Evolutionary conservation across 2,113 vertebrate species (phyloP), one percentile per base, ranked within the genome.

Genomic region (Scomber colias): DNA sequence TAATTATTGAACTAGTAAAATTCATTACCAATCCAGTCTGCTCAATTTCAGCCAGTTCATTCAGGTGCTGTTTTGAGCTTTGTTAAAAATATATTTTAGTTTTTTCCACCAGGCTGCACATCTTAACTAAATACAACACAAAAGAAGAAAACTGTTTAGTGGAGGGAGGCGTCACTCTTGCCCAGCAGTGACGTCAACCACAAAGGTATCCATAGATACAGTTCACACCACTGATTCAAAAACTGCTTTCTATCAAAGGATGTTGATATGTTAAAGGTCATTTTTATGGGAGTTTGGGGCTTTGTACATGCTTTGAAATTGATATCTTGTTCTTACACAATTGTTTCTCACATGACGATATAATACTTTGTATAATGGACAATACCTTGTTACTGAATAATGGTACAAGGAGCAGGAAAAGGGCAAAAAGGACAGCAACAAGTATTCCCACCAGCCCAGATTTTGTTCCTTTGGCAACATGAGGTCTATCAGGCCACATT

Each of bases 151-250:
- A 2, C 8, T 6, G 27, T 55, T 77, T 27, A 50, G 14, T 6
- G 12, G 35, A 40, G 6, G 35, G 35, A 40, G 21, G 45, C 45
- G 53, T 46, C 19, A 16, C 27, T 48, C 57, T 63, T 70, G 51
- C 70, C 46, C 19, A 15, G 55, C 71, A 63, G 57, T 63, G 35
- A 40, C 35, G 35, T 40, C 35, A 40, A 56, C 66, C 45, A 59
- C 12, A 17, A 60, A 27, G 67, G 59, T 76, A 27, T 71, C 80
- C 35, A 71, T 77, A 54, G 51, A 71, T 54, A 71, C 66, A 59
- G 60, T 5, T 59, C 45, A 57, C 35, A 59, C 3, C 27, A 54
- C 35, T 54, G 14, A 48, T 51, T 44, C 57, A 75, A 56, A 12
- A 56, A n/a, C 9, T 2, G 15, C 16, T 50, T 7, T 63, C 3